A percentile compares a stretch with the other conserved stretches of the same genome.
Conservation (phyloP, 2,888 invertebrate genomes). For the Dichetophora obliterata region DNA sequence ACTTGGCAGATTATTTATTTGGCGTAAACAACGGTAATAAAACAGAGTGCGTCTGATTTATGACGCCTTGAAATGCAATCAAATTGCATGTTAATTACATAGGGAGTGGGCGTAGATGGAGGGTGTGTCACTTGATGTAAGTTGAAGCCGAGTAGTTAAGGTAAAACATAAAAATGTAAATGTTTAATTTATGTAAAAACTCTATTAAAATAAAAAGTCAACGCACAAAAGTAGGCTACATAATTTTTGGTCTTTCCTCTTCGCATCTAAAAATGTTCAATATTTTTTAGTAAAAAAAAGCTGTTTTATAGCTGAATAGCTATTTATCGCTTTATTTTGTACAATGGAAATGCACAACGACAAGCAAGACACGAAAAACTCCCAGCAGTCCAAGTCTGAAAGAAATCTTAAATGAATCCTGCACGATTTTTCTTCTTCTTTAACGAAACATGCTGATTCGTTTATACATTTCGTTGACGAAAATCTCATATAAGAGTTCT, state of each 20-base stretch:
- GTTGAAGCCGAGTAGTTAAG: background rate
- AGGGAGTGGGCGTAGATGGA: background rate
- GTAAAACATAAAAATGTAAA: background rate
- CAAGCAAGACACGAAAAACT: no score
- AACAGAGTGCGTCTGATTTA: slow-evolving; percentile 56
- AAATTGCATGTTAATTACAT: slow-evolving; percentile 61
- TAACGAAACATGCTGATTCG: no score
- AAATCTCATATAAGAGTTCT: no score
- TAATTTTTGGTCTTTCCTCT: background rate
- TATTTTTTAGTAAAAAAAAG: no score
- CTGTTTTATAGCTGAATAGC: no score
- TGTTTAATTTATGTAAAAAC: background rate
- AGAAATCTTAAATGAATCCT: no score
- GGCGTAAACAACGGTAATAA: slow-evolving; percentile 40
- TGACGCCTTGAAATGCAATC: slow-evolving; percentile 58
- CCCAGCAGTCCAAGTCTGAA: no score
- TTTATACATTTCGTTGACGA: no score
- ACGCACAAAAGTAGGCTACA: slow-evolving; percentile 18
- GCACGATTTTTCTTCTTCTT: no score
- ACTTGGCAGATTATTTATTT: slow-evolving; percentile 33
- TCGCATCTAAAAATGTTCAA: background rate
- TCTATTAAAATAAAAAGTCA: background rate
- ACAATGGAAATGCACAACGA: no score
- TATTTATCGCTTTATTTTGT: no score
- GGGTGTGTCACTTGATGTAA: background rate